phyloP scores from a whole-genome alignment of 2,888 invertebrate genomes.

The Thysanoteuthis rhombus region DNA sequence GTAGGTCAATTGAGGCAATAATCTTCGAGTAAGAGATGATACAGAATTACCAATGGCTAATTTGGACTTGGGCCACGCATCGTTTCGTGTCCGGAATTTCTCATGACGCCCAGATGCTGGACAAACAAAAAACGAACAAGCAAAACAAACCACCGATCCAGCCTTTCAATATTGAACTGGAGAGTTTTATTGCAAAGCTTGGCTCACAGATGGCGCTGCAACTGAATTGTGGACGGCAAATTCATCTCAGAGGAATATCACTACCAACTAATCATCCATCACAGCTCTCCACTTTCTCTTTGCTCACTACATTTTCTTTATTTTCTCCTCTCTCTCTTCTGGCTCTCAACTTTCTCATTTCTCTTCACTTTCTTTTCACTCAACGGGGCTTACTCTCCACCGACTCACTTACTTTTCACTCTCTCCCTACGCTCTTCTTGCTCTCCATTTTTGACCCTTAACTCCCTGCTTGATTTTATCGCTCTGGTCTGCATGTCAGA shows the following conservation, averaged over 20 bases:
- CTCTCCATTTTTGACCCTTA: no score
- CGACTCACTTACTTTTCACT: no score
- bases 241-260: not conserved
- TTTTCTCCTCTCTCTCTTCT: conserved; percentile 27
- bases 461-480: no score
- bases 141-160: not conserved
- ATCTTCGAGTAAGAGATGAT: not conserved
- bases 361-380: not conserved
- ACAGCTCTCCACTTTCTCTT: not conserved
- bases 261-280: not conserved
- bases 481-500: no score
- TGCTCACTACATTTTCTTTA: not conserved
- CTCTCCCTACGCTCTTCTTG: no score
- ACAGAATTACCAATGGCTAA: not conserved
- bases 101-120: not conserved
- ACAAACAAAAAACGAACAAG: no score
- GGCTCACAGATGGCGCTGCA: not conserved
- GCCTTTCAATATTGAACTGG: not conserved
- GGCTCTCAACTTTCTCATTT: not conserved
- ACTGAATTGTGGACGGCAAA: not conserved
- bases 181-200: not conserved
- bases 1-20: no score
- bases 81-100: not conserved
- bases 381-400: not conserved
- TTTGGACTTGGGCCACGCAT: not conserved